Evolutionary conservation across 2,797 vertebrate genomes (phyloP), one percentile per base, ranked within the genome.

Genomic region (Leptodactylus fallax): DNA sequence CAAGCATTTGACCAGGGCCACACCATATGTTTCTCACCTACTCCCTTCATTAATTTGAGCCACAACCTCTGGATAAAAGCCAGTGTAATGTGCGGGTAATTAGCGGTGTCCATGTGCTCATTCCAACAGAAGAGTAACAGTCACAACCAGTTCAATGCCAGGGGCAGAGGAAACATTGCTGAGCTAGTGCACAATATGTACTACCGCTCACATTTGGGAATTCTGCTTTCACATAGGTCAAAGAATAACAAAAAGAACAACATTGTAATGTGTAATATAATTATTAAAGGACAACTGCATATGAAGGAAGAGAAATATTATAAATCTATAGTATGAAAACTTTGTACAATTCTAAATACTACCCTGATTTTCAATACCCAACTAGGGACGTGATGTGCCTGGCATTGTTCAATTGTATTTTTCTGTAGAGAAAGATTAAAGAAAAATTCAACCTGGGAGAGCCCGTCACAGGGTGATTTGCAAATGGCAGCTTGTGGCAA

Each of bases 51-150:
- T 92, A 83, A 90, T 92, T 92, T 92, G 92, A 92, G 91, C 91
- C 91, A 92, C 91, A 91, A 90, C 89, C 84, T 49, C 83, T 92
- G 91, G 91, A 93, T 90, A 90, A 89, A 91, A 90, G 90, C 88
- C 92, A 93, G 74, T 19, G 86, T 91, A 91, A 93, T 91, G 92
- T 93, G 92, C 91, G 92, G 90, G 86, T 90, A 93, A 92, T 92
- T 93, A 91, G 90, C 90, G 91, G 91, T 86, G 85, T 91, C 90
- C 90, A 90, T 89, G 90, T 91, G 90, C 87, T 91, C 49, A 79
- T 91, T 91, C 88, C 89, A 91, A 79, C 89, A 72, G 67, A 72
- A 83, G 36, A 56, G 23, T 9, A 83, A 13, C 74, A 47, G 55
- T 74, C 82, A 83, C 81, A 83, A 45, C 69, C 9, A 60, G 69